Evolutionary conservation across 2,888 invertebrate species (phyloP).

Genomic region (Eremobia ochroleuca): DNA sequence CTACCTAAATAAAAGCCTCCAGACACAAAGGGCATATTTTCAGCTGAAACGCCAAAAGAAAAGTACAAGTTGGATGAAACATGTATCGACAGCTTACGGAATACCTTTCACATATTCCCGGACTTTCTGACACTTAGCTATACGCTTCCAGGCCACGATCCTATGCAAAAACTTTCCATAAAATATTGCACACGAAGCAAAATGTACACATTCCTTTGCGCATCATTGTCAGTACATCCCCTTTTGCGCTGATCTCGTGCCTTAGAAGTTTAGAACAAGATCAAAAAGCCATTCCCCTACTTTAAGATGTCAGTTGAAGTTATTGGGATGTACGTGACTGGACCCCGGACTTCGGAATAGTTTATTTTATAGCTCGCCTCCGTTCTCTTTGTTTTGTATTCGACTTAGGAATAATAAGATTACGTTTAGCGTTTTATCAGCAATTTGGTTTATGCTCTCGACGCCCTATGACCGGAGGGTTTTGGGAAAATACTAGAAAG

Average conservation of each 20-base stretch:
- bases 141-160: neutral
- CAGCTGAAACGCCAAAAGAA: neutral
- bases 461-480: conserved; percentile 6
- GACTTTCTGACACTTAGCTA: neutral
- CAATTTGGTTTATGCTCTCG: conserved; percentile 49
- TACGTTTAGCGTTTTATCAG: conserved; percentile 59
- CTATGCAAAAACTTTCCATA: conserved; percentile 25
- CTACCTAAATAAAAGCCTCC: too few species aligned
- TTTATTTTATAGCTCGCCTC: conserved; percentile 72
- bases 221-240: conserved; percentile 54
- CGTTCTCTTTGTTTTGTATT: conserved; percentile 65
- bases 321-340: conserved; percentile 84
- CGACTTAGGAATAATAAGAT: conserved; percentile 60
- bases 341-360: conserved; percentile 74
- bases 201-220: conserved; percentile 45
- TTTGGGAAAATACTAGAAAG: neutral
- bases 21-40: too few species aligned
- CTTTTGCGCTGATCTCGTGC: conserved; percentile 65
- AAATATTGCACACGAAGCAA: conserved; percentile 52
- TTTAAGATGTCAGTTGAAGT: conserved; percentile 86
- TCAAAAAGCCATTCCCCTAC: conserved; percentile 84
- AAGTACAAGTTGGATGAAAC: neutral
- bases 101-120: neutral
- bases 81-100: neutral
- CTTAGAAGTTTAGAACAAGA: conserved; percentile 77